Percentiles rank a stretch among this genome's conserved stretches.
Conservation (phyloP, 2,888 invertebrate genomes). For the Pherbina coryleti region DNA sequence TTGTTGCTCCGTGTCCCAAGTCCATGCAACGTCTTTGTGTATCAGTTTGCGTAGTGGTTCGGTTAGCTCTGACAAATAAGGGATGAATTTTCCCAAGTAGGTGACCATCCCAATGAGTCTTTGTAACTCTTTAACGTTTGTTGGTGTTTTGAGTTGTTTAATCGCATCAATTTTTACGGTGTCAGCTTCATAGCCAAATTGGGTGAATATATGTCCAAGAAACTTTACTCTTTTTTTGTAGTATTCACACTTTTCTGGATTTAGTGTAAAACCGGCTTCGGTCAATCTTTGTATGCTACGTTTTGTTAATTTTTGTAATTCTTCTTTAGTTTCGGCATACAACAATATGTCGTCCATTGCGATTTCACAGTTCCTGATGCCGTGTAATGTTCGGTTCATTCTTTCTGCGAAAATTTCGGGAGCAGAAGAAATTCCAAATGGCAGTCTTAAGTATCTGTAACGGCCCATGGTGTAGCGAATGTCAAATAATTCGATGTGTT, state of each 20-base stretch:
- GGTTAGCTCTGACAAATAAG: conserved; percentile 2
- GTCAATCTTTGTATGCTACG: background rate
- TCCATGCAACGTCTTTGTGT: conserved; percentile 29
- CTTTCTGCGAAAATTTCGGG: conserved; percentile 30
- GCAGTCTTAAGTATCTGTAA: conserved; percentile 11
- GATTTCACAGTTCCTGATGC: conserved; percentile 16
- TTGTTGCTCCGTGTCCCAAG: conserved; percentile 17
- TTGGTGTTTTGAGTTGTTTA: conserved; percentile 9
- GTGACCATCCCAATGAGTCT: conserved; percentile 17
- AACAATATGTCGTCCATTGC: conserved; percentile 32
- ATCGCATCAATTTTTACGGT: conserved; percentile 13
- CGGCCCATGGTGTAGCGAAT: background rate
- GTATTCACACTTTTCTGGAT: background rate
- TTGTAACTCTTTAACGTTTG: background rate
- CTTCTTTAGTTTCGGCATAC: conserved; percentile 27
- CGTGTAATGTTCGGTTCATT: conserved; percentile 30
- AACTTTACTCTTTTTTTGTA: background rate
- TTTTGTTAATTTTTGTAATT: background rate
- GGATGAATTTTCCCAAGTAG: conserved; percentile 7
- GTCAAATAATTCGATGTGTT: background rate
- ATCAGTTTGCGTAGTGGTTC: conserved; percentile 28
- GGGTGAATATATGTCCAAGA: background rate
- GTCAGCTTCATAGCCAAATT: conserved; percentile 25
- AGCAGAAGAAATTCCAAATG: conserved; percentile 18
- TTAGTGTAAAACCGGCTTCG: background rate